Evolutionary conservation across 1,140 invertebrate genomes (phyloP).

Genomic region (Drosophila equinoxialis): DNA sequence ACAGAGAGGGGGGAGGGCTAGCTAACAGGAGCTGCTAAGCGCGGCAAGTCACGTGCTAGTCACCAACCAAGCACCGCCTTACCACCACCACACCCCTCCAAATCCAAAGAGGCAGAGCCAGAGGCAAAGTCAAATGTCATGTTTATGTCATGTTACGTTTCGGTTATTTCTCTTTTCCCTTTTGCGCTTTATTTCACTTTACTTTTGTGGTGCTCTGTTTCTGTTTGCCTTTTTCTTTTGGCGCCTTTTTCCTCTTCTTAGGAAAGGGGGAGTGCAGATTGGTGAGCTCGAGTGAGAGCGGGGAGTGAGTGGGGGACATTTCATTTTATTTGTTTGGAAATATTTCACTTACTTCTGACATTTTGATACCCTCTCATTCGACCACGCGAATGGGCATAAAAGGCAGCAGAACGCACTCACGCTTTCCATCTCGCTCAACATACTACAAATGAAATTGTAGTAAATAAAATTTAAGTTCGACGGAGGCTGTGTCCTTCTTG

Average conservation of each 20-base stretch:
- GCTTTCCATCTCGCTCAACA: too few species aligned
- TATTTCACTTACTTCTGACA: conserved; percentile 81
- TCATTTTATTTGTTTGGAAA: conserved; percentile 78
- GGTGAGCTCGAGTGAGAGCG: background rate
- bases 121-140: conserved; percentile 77
- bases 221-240: conserved; percentile 41
- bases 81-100: background rate
- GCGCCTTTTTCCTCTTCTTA: conserved; percentile 37
- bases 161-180: conserved; percentile 28
- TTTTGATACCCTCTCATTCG: conserved; percentile 20
- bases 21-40: conserved; percentile 45
- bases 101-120: conserved; percentile 16
- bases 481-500: too few species aligned
- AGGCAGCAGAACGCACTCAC: too few species aligned
- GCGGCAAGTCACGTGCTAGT: conserved; percentile 67
- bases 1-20: background rate
- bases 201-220: conserved; percentile 42
- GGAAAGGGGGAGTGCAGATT: conserved; percentile 6
- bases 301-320: conserved; percentile 37
- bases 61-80: background rate
- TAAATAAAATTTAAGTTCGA: too few species aligned
- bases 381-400: too few species aligned
- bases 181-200: conserved; percentile 62
- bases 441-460: too few species aligned
- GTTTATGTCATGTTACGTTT: conserved; percentile 79